Evolutionary conservation across 2,113 vertebrate species (phyloP), one percentile per base, ranked within the genome.

Genomic region (Todiramphus chloris): DNA sequence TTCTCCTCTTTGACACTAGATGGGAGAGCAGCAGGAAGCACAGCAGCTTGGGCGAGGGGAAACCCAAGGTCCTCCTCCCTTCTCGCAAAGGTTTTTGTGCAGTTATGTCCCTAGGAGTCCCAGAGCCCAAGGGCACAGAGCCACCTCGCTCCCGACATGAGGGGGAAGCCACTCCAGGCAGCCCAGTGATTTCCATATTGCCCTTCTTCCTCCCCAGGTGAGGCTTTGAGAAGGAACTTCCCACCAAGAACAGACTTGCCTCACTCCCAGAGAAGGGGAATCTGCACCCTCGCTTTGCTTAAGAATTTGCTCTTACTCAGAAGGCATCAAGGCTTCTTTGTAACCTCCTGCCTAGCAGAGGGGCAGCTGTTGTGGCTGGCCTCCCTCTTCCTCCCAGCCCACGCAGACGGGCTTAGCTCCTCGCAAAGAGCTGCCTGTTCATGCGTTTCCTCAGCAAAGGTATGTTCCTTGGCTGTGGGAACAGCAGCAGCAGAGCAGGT

Each of bases 221-320:
- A 83, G 83, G 33, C 76, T 93, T 80, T 0, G 0, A 78, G 64
- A 72, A 91, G 84, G 94, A 95, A 94, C 62, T 94, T 92, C 76
- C 83, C 83, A 93, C 92, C 92, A 93, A 95, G 96, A 96, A 89
- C 89, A 96, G 95, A 95, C 94, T 97, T 96, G 94, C 43, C 94
- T 90, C 9, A 89, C 89, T 95, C 85, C 72, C 88, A 95, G 95
- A 33, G 0, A 62, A 41, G 87, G 67, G 77, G 77, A 94, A 85
- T 41, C 39, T 89, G 88, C 68, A n/a, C 33, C 83, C 80, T 91
- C 0, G 1, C 88, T 87, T 90, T 82, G 89, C 94, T 76, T 13
- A 51, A 73, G 89, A 87, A 64, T 46, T 84, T 30, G 9, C 18
- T 86, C 90, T 94, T 90, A 55, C 88, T 90, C 79, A 89, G 92